Conservation (phyloP, 2,888 invertebrate species). For the Rhyacophila evoluta region DNA sequence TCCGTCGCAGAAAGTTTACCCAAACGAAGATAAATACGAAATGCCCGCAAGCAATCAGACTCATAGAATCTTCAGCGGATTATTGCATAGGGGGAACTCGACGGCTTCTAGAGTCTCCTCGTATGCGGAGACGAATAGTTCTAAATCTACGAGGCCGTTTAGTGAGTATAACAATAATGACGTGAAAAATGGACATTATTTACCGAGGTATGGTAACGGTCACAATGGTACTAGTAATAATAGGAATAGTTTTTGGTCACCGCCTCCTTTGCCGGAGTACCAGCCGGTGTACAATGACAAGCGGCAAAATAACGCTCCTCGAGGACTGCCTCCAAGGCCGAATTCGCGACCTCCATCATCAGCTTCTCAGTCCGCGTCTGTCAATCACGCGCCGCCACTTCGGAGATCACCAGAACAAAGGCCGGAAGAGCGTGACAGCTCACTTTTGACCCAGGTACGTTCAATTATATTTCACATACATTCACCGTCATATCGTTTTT, state of each 20-base stretch:
- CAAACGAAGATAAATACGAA: constrained; percentile 48
- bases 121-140: constrained; percentile 41
- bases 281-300: constrained; percentile 48
- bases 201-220: constrained; percentile 50
- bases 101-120: constrained; percentile 51
- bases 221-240: constrained; percentile 38
- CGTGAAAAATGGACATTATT: constrained; percentile 48
- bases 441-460: constrained; percentile 56
- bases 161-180: constrained; percentile 54
- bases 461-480: not conserved
- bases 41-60: not conserved
- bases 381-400: constrained; percentile 53
- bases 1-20: constrained; percentile 50
- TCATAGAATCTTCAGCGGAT: constrained; percentile 43
- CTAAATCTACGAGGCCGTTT: constrained; percentile 49
- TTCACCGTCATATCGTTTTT: not conserved
- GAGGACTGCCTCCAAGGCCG: constrained; percentile 64
- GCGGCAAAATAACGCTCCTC: constrained; percentile 61
- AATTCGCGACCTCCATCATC: constrained; percentile 62
- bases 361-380: constrained; percentile 56
- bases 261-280: constrained; percentile 40
- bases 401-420: constrained; percentile 56
- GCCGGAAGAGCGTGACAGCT: constrained; percentile 64
- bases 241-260: constrained; percentile 53
- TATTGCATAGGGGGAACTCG: constrained; percentile 48